A percentile compares a stretch with the other conserved stretches of the same genome.
phyloP scores from a whole-genome alignment of 2,888 invertebrate genomes.

The Cylloceria caligata region DNA sequence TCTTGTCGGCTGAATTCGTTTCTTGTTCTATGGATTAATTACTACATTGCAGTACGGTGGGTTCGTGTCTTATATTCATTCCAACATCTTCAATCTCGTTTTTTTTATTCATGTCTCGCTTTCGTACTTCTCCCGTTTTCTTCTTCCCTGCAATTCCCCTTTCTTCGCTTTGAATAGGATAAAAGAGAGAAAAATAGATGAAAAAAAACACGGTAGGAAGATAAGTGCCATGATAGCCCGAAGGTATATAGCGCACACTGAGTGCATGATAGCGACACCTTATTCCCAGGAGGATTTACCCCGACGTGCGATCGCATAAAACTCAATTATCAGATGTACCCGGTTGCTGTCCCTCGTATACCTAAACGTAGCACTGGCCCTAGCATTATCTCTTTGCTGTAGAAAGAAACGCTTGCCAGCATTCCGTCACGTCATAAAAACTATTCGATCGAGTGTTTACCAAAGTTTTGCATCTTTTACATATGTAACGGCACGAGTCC shows the following conservation, averaged over 20 bases:
- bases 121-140: conserved; percentile 6
- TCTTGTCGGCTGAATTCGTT: not conserved
- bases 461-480: conserved; percentile 65
- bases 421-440: conserved; percentile 30
- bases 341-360: conserved; percentile 2
- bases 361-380: not conserved
- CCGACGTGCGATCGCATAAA: conserved; percentile 80
- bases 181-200: conserved; percentile 3
- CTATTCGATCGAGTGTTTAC: conserved; percentile 52
- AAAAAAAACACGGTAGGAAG: conserved; percentile 66
- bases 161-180: conserved; percentile 23
- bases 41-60: not conserved
- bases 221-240: conserved; percentile 69
- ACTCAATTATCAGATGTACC: conserved; percentile 79
- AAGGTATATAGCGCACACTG: conserved; percentile 19
- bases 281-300: conserved; percentile 77
- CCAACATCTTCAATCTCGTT: conserved; percentile 1
- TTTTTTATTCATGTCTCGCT: not conserved
- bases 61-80: conserved; percentile 14
- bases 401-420: conserved; percentile 7
- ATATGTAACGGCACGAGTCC: conserved; percentile 65
- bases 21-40: conserved; percentile 21
- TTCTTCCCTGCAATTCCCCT: conserved; percentile 22
- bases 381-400: not conserved
- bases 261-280: conserved; percentile 60